A percentile compares a stretch with the other conserved stretches of the same genome.
Evolutionary conservation across 1,140 invertebrate species (phyloP).

Genomic region (Holotrichia oblita): DNA sequence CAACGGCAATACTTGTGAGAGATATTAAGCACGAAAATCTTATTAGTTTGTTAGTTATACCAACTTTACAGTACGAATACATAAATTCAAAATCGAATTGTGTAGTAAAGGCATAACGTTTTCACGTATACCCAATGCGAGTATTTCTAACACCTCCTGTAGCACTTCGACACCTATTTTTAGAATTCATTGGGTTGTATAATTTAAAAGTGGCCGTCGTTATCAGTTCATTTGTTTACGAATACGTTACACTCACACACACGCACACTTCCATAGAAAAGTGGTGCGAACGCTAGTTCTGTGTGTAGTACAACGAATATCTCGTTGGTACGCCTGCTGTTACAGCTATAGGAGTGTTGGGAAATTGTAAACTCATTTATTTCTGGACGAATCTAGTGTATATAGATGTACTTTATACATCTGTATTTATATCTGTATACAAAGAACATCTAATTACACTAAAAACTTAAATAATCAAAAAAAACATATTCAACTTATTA

Average conservation of each 20-base stretch:
- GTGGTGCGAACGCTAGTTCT: neutral
- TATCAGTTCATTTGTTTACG: constrained; percentile 31
- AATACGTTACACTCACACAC: neutral
- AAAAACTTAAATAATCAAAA: too few species aligned
- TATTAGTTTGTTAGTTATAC: neutral
- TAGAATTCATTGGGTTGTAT: constrained; percentile 34
- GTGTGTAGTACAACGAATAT: neutral
- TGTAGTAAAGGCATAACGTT: neutral
- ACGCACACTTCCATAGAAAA: too few species aligned
- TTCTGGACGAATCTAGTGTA: too few species aligned
- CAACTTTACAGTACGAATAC: neutral
- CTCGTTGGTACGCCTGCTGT: constrained; percentile 14
- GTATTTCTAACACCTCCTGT: neutral
- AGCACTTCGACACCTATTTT: constrained; percentile 28
- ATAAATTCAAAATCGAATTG: constrained; percentile 8
- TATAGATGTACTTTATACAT: too few species aligned
- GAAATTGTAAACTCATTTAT: constrained; percentile 32
- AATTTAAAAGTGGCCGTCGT: constrained; percentile 33
- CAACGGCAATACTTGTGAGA: neutral
- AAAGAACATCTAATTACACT: too few species aligned
- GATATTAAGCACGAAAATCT: neutral
- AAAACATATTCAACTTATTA: too few species aligned
- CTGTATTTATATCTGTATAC: too few species aligned
- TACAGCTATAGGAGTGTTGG: constrained; percentile 4
- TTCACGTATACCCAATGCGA: neutral